phyloP scores from a whole-genome alignment of 2,888 invertebrate species.

The Ceraclea dissimilis region DNA sequence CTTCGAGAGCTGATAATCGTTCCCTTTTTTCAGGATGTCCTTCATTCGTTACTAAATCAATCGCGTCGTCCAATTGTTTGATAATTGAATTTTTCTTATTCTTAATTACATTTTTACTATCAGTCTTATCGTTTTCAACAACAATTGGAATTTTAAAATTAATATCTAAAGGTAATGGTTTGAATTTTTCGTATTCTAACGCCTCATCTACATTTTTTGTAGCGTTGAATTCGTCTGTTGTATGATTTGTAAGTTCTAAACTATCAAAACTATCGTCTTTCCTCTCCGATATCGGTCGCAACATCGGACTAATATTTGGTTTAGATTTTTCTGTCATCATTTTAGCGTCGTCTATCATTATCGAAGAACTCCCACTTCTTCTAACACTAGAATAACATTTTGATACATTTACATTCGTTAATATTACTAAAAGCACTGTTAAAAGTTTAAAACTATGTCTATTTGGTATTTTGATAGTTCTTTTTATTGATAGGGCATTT shows the following conservation, averaged over 20 bases:
- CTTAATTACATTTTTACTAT: slow-evolving; percentile 20
- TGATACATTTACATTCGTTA: slow-evolving; percentile 4
- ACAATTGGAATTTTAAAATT: slow-evolving; percentile 28
- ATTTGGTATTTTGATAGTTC: slow-evolving; percentile 4
- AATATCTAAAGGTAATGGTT: slow-evolving; percentile 21
- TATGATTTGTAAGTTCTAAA: background rate
- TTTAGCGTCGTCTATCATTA: slow-evolving; percentile 10
- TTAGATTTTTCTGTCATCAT: slow-evolving; percentile 1
- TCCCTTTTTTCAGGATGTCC: background rate
- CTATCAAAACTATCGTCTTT: background rate
- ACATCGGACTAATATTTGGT: slow-evolving; percentile 21
- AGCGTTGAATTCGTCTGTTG: background rate
- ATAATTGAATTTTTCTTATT: slow-evolving; percentile 25
- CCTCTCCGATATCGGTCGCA: slow-evolving; percentile 14
- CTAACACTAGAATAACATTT: slow-evolving; percentile 23
- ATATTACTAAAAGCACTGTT: slow-evolving; percentile 4
- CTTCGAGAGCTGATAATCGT: slow-evolving; percentile 34
- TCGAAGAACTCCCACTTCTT: slow-evolving; percentile 20
- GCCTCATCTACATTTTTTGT: background rate
- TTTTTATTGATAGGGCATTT: background rate
- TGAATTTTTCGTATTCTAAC: background rate
- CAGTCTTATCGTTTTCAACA: slow-evolving; percentile 28
- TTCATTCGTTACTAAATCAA: slow-evolving; percentile 11
- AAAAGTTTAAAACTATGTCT: background rate
- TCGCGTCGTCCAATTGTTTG: slow-evolving; percentile 11